phyloP scores from a whole-genome alignment of 2,888 invertebrate species.

The Tubulanus polymorphus region DNA sequence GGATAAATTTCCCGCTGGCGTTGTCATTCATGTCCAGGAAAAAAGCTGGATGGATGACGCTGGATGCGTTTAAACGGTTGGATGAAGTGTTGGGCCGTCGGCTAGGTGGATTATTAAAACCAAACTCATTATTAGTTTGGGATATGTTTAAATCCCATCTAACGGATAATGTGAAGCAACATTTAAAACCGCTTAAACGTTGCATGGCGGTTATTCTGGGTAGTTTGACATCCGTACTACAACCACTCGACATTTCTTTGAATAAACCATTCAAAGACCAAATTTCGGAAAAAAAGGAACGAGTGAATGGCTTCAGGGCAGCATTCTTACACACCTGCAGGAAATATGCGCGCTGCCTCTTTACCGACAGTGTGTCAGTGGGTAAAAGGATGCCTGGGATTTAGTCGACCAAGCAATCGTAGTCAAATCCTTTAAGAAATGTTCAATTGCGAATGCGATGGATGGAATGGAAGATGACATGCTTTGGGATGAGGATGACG shows the following conservation, averaged over 20 bases:
- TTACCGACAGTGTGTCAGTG: not conserved
- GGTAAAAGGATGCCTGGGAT: not conserved
- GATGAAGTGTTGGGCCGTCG: not conserved
- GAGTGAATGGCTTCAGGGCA: conserved; percentile 12
- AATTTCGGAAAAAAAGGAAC: conserved; percentile 12
- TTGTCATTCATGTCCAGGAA: conserved; percentile 9
- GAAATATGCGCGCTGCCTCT: not conserved
- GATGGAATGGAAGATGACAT: not conserved
- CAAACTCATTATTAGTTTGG: conserved; percentile 8
- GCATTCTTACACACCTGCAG: not conserved
- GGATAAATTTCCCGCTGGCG: conserved; percentile 12
- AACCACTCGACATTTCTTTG: conserved; percentile 18
- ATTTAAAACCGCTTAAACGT: conserved; percentile 6
- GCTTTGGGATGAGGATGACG: no score
- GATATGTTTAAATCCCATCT: conserved; percentile 16
- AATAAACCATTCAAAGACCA: conserved; percentile 13
- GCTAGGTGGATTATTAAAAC: conserved; percentile 12
- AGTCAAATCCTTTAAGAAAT: not conserved
- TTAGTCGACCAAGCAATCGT: not conserved
- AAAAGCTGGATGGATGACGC: conserved; percentile 17
- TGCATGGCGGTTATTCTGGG: conserved; percentile 14
- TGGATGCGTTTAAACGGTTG: conserved; percentile 2
- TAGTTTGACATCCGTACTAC: conserved; percentile 14
- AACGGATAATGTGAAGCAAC: conserved; percentile 11
- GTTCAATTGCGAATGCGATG: not conserved